Evolutionary conservation across 1,140 invertebrate genomes (phyloP).

Genomic region (Drosophila sturtevanti): DNA sequence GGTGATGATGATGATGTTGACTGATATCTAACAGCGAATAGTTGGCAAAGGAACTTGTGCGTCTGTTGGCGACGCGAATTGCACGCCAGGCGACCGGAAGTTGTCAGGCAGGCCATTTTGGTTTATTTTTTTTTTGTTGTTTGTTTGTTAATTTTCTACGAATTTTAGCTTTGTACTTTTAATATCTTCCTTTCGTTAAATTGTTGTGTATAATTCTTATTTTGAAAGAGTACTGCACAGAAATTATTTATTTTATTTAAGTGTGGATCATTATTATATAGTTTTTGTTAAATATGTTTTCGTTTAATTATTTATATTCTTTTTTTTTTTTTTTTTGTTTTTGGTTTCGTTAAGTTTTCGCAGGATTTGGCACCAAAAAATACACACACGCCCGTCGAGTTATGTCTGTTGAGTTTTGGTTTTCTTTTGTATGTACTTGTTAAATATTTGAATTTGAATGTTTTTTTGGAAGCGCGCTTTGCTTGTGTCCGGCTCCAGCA

Average conservation of each 20-base stretch:
- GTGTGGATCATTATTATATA: constrained; percentile 42
- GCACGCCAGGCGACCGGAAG: constrained; percentile 78
- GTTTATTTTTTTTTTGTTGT: constrained; percentile 42
- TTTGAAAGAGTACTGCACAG: constrained; percentile 7
- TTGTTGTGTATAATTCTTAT: constrained; percentile 1
- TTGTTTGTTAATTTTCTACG: neutral
- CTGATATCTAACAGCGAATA: constrained; percentile 43
- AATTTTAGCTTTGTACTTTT: constrained; percentile 7
- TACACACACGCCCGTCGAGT: constrained; percentile 24
- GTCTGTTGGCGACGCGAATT: constrained; percentile 68
- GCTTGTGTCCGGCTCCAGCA: constrained; percentile 75
- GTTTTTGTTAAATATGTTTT: constrained; percentile 10
- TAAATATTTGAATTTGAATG: constrained; percentile 1
- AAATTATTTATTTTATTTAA: constrained; percentile 12
- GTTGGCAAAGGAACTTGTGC: constrained; percentile 64
- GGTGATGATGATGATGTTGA: constrained; percentile 29
- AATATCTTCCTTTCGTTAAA: constrained; percentile 15
- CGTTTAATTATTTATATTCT: neutral
- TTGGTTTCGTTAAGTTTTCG: constrained; percentile 14
- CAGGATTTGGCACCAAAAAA: constrained; percentile 30
- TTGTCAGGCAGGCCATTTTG: constrained; percentile 77
- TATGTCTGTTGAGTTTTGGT: neutral
- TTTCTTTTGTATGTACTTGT: neutral
- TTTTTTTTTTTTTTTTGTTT: constrained; percentile 4
- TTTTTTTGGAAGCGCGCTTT: constrained; percentile 56